Percentiles rank a stretch among this genome's conserved stretches.
phyloP scores from a whole-genome alignment of 2,113 vertebrate genomes.

The Xiphias gladius region DNA sequence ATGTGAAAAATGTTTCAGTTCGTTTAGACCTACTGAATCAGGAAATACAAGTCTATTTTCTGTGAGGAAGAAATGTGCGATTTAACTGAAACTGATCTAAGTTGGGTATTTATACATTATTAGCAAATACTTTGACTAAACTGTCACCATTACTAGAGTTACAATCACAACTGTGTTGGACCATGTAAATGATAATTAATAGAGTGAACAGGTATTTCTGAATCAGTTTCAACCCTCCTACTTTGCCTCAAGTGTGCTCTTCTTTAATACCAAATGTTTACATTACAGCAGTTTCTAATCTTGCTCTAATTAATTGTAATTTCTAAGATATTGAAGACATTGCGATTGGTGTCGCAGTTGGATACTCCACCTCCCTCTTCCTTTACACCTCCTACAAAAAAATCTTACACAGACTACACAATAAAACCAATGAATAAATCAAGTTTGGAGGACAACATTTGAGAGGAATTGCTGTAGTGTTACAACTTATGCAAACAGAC shows the following conservation, averaged over 20 bases:
- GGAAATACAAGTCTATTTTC: not conserved
- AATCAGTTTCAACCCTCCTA: not conserved
- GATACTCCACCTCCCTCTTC: not conserved
- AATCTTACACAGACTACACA: not conserved
- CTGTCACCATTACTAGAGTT: not conserved
- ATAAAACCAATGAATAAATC: slow-evolving; percentile 6
- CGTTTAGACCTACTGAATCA: not conserved
- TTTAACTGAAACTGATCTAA: too few species aligned
- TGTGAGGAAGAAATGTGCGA: not conserved
- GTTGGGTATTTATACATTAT: not conserved
- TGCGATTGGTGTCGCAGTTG: not conserved
- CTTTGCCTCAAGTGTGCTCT: not conserved
- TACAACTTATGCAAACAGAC: not conserved
- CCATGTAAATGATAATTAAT: not conserved
- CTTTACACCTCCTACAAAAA: not conserved
- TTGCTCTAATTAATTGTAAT: not conserved
- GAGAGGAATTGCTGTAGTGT: not conserved
- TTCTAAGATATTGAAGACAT: not conserved
- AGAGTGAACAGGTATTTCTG: not conserved
- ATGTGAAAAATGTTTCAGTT: too few species aligned
- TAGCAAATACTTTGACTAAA: not conserved
- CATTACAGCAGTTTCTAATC: not conserved
- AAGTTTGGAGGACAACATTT: not conserved
- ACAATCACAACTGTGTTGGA: not conserved
- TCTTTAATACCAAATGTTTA: not conserved